Base-by-base conservation (phyloP, 2,113 vertebrate species). In the Sturnus vulgaris region DNA sequence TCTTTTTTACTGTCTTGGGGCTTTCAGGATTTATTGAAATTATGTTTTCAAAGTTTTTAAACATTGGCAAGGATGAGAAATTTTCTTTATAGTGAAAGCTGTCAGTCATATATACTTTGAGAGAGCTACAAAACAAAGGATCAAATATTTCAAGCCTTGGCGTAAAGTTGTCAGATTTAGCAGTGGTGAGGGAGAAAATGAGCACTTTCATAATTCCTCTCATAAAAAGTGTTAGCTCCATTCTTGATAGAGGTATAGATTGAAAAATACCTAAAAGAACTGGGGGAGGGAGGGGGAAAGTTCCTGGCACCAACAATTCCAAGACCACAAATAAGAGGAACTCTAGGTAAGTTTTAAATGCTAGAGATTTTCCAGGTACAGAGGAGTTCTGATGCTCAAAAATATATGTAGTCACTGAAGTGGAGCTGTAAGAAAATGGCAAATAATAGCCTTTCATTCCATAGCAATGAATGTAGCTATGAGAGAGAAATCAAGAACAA, bases 21-120 rank as follows among this genome's bases (percentile, higher is more conserved):
- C 28, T 82, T 88, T 89, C 28, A 76, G 46, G 5, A 72, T 87
- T 82, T 82, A 82, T 24, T 82, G 66, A 77, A 93, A 87, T 69
- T 33, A 65, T 24, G 19, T 76, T 92, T 93, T 66, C 46, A 42
- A 82, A 40, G 23, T 49, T 72, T 81, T 52, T 78, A 39, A 84
- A 44, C 44, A 86, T 40, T 33, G 37, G 12, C 47, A 90, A 63
- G 15, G 24, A 68, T 71, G 10, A 84, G 44, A 71, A 47, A 7
- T 78, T 63, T 59, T 61, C 30, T 61, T 63, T 77, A 46, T 57
- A 69, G 39, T 47, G 23, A 47, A 79, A 92, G 30, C 53, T 72
- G n/a, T 87, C 56, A 85, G 50, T 79, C 44, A 68, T 5, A 27
- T 59, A 30, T 22, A 13, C 11, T 80, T 66, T 91, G n/a, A 91